A percentile compares a stretch with the other conserved stretches of the same genome.
phyloP scores from a whole-genome alignment of 2,888 invertebrate genomes.

The Papilio gigon region DNA sequence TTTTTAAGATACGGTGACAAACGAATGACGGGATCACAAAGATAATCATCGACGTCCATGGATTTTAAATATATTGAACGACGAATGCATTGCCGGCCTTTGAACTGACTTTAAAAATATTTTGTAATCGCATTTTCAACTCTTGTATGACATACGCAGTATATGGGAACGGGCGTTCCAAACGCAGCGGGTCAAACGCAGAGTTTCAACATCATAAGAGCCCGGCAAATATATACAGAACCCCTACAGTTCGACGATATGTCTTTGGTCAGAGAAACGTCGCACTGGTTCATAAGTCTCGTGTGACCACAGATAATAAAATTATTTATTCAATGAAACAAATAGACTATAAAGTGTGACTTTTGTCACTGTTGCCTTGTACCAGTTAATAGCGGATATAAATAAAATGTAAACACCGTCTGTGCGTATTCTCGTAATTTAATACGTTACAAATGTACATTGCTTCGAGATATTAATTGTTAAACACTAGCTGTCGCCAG shows the following conservation, averaged over 20 bases:
- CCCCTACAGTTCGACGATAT: slow-evolving; percentile 60
- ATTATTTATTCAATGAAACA: slow-evolving; percentile 77
- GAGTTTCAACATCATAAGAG: slow-evolving; percentile 29
- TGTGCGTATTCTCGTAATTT: slow-evolving; percentile 22
- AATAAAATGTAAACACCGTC: slow-evolving; percentile 53
- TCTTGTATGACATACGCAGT: too few species aligned
- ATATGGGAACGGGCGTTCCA: slow-evolving; percentile 22
- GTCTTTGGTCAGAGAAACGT: slow-evolving; percentile 48
- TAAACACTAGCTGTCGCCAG: too few species aligned
- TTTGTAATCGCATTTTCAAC: too few species aligned
- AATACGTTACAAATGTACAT: slow-evolving; percentile 23
- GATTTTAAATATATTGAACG: too few species aligned
- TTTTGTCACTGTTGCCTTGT: slow-evolving; percentile 73
- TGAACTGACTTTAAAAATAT: too few species aligned
- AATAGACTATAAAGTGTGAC: slow-evolving; percentile 75
- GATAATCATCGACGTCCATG: too few species aligned
- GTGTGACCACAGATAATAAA: slow-evolving; percentile 57
- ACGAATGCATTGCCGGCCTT: too few species aligned
- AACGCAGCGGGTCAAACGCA: slow-evolving; percentile 37
- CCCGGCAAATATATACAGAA: slow-evolving; percentile 40
- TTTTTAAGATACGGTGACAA: too few species aligned
- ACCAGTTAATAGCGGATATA: slow-evolving; percentile 64
- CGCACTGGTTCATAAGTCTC: slow-evolving; percentile 45
- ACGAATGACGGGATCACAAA: too few species aligned
- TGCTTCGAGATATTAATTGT: neutral